Base-by-base conservation (phyloP, 2,888 invertebrate species). In the Lasioglossum morio region DNA sequence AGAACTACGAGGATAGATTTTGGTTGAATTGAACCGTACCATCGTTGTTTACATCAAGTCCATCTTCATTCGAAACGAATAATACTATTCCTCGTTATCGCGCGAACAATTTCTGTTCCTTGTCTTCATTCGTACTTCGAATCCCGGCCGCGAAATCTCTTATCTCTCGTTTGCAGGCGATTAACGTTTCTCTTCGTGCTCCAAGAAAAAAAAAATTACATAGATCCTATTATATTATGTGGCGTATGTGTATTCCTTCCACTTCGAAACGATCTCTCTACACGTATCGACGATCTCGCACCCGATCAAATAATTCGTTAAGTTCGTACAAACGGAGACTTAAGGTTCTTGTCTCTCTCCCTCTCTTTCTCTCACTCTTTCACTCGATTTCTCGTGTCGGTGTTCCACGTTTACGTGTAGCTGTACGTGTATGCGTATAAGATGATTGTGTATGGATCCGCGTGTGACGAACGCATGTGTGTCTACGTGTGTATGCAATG, bases 101-200 rank as follows among this genome's bases (percentile, higher is more conserved):
- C 74, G 69, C 77, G 73, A 81, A 86, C 86, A 60, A 76, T 79
- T 34, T 37, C 69, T 23, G 69, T 69, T 76, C 48, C 69, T 70
- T 70, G n/a, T 77, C 72, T 69, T 70, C 43, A 69, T 23, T 34
- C 57, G 85, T 84, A 72, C 87, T 73, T 87, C 72, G 77, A 89
- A 84, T 77, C 79, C 87, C 74, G 69, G 83, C 73, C 76, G 79
- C 77, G 70, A 69, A 60, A 27, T 37, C 66, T 43, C 66, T 60
- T 14, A 12, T 10, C 14, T 27, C 5, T 8, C 30, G 27, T 63
- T 30, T 30, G 16, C 63, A 0, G 63, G 10, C 69, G 37, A 69
- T 37, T 10, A 8, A 69, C 63, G 63, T 37, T 27, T 66, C 57
- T 69, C 73, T 19, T 82, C 43, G 66, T 73, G 43, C 66, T 72